Percentiles rank a stretch among this genome's conserved stretches.
These are phyloP conservation scores for Bos indicus DNA, from an alignment of 2,113 vertebrate genomes.

Conservation along the genomic window DNA sequence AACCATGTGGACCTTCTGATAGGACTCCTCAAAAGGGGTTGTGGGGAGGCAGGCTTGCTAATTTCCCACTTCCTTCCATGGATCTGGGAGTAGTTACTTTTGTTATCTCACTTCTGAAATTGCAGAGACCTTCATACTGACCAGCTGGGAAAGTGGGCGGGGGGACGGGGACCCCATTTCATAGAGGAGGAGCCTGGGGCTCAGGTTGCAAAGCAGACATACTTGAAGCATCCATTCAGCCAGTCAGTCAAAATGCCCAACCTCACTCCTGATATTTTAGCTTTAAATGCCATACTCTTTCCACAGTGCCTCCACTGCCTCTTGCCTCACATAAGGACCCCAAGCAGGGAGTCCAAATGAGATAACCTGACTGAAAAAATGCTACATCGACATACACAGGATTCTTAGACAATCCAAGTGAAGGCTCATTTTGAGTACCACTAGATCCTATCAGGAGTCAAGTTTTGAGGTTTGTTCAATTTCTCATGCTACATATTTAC, in stretches of 20 bases:
- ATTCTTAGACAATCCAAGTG: slow-evolving; percentile 11
- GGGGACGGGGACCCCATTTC: not conserved
- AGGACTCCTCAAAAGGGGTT: not conserved
- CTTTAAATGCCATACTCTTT: not conserved
- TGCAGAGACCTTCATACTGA: not conserved
- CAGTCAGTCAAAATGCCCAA: not conserved
- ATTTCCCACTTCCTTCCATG: not conserved
- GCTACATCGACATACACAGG: not conserved
- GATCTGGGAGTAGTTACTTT: not conserved
- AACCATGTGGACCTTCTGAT: not conserved
- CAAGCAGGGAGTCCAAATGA: not conserved
- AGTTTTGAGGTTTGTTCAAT: not conserved
- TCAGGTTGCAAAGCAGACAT: not conserved
- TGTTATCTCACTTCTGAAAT: not conserved
- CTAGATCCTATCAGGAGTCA: not conserved
- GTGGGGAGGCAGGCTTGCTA: not conserved
- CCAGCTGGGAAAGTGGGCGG: not conserved
- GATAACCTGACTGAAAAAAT: not conserved
- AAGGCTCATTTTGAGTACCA: slow-evolving; percentile 11
- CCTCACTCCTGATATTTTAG: not conserved
- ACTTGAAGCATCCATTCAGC: not conserved
- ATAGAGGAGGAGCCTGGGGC: not conserved
- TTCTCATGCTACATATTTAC: not conserved
- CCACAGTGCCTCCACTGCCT: not conserved
- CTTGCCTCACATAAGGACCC: not conserved